Evolutionary conservation across 2,113 vertebrate species (phyloP).

Genomic region (Ranitomeya variabilis): DNA sequence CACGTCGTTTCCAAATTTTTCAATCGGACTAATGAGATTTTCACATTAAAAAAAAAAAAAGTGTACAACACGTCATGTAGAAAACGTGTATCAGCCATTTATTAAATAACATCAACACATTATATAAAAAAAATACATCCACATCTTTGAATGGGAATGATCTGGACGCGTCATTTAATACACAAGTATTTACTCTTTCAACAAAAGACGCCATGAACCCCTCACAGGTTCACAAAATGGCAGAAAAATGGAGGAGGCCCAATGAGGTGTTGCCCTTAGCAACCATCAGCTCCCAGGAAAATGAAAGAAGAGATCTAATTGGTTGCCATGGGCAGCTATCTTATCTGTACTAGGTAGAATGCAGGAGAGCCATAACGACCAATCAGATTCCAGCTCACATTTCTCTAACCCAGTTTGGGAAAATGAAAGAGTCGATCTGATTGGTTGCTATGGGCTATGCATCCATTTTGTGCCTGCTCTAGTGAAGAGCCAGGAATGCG

Average conservation of each 20-base stretch:
- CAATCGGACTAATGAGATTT: neutral
- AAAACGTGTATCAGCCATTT: neutral
- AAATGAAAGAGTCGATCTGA: neutral
- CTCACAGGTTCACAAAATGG: neutral
- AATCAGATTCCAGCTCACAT: neutral
- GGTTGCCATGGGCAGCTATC: neutral
- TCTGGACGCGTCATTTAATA: neutral
- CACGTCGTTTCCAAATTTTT: no score
- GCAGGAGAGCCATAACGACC: neutral
- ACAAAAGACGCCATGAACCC: neutral
- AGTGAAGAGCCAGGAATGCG: neutral
- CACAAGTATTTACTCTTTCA: conserved; percentile 43
- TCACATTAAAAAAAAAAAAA: neutral
- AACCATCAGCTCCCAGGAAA: neutral
- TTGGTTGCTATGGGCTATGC: neutral
- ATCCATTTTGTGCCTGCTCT: neutral
- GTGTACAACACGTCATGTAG: neutral
- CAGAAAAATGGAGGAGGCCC: neutral
- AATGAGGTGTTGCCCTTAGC: neutral
- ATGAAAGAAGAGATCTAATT: neutral
- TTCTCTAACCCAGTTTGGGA: neutral
- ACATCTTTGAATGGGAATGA: neutral
- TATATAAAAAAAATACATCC: neutral
- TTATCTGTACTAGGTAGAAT: neutral
- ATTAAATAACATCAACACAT: conserved; percentile 8